Evolutionary conservation across 2,113 vertebrate genomes (phyloP).

Genomic region (Oncorhynchus gorbuscha): DNA sequence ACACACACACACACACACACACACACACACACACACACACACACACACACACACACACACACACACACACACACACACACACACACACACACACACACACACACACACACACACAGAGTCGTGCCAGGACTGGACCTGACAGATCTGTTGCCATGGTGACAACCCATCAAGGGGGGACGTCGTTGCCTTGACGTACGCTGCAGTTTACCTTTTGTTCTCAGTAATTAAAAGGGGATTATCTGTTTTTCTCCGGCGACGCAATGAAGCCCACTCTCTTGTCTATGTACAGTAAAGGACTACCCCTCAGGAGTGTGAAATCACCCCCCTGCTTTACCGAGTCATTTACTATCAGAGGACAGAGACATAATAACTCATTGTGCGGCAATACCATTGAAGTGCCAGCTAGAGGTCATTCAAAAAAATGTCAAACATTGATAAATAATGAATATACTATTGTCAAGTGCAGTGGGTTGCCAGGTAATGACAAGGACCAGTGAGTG

Average conservation of each 20-base stretch:
- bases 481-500: background rate
- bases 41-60: too few species aligned
- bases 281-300: too few species aligned
- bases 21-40: too few species aligned
- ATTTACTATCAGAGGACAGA: slow-evolving; percentile 24
- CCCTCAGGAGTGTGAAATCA: background rate
- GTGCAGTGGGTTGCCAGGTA: background rate
- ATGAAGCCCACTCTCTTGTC: slow-evolving; percentile 11
- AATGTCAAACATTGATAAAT: background rate
- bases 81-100: too few species aligned
- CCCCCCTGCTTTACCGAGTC: background rate
- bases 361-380: background rate
- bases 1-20: too few species aligned
- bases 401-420: background rate
- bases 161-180: slow-evolving; percentile 43
- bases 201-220: slow-evolving; percentile 52
- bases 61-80: too few species aligned
- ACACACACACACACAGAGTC: slow-evolving; percentile 11
- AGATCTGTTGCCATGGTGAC: slow-evolving; percentile 44
- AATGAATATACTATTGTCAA: background rate
- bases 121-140: slow-evolving; percentile 6
- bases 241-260: background rate
- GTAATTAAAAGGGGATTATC: slow-evolving; percentile 65
- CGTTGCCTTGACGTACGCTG: slow-evolving; percentile 50
- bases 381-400: slow-evolving; percentile 7